Conservation (phyloP, 2,888 invertebrate species). For the Eupsilia transversa region DNA sequence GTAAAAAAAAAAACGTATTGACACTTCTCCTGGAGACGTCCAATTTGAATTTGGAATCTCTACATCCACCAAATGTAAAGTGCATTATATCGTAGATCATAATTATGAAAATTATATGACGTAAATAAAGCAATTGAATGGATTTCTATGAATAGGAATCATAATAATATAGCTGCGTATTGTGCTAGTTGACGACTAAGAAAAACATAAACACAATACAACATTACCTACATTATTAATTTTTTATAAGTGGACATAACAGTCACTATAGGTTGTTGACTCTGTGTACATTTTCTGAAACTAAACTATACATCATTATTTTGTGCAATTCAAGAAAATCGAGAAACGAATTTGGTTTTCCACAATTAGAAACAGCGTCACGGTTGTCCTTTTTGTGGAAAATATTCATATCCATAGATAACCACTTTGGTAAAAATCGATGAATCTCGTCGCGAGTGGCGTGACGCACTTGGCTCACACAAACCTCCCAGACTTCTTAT, state of each 20-base stretch:
- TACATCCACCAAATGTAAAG: not conserved
- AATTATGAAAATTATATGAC: too few species aligned
- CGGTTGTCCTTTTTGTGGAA: constrained; percentile 5
- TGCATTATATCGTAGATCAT: not conserved
- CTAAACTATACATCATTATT: not conserved
- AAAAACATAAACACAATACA: not conserved
- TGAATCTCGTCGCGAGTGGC: constrained; percentile 22
- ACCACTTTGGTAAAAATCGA: constrained; percentile 48
- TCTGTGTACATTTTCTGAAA: constrained; percentile 2
- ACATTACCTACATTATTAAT: constrained; percentile 5
- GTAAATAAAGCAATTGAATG: not conserved
- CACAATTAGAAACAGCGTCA: constrained; percentile 10
- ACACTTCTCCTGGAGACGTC: constrained; percentile 13
- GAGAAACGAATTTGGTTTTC: too few species aligned
- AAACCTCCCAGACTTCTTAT: constrained; percentile 48
- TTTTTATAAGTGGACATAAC: constrained; percentile 32
- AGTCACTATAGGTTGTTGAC: not conserved
- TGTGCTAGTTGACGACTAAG: not conserved
- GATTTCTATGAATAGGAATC: not conserved
- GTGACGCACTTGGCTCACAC: constrained; percentile 76
- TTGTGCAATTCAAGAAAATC: constrained; percentile 7
- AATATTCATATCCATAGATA: constrained; percentile 25
- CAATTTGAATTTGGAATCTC: constrained; percentile 19
- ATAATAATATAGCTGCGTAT: not conserved
- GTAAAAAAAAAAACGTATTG: constrained; percentile 22